Base-by-base conservation (phyloP, 30 jellyfish, hydroid and myxozoan genomes). In the Morbakka virulenta region DNA sequence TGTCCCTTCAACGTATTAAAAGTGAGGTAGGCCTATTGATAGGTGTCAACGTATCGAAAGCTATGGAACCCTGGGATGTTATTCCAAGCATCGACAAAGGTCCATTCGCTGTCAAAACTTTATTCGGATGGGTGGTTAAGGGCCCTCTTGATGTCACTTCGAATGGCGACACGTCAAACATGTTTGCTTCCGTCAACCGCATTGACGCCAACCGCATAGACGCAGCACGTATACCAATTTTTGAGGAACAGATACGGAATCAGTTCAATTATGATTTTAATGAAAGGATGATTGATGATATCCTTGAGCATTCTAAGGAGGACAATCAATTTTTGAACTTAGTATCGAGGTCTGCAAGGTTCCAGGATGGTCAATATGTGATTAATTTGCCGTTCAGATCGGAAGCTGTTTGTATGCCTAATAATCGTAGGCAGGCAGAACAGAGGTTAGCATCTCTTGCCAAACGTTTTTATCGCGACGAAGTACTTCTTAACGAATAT, bases 51-150 rank as follows among this genome's bases (percentile, higher is more conserved):
- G 49, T 52, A 14, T 74, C 93, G 9, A 72, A 69, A 53, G 93
- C 93, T 21, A 25, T 81, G 80, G 74, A 81, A 57, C 93, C 93
- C 0, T 48, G 3, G 2, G 85, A 69, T 22, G 51, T 81, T 3
- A 28, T 73, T 13, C 48, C 35, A 33, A 21, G 81, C n/a, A 23
- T 20, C 25, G 21, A 70, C 27, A 80, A 82, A 2, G 94, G 82
- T 35, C 87, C 87, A 2, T 82, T 50, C 13, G 94, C 94, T 2
- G 84, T 75, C 50, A 49, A 50, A 27, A 84, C 88, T 17, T 29
- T 12, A 66, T 75, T 84, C 30, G 89, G 89, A 32, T 84, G 89
- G 85, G 65, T 86, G 32, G 0, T 84, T 4, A 67, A 69, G 63
- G 95, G 95, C 20, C 89, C 95, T 48, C 68, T 73, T 52, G 52